Evolutionary conservation across 2,113 vertebrate genomes (phyloP), one percentile per base, ranked within the genome.

Genomic region (Spea bombifrons): DNA sequence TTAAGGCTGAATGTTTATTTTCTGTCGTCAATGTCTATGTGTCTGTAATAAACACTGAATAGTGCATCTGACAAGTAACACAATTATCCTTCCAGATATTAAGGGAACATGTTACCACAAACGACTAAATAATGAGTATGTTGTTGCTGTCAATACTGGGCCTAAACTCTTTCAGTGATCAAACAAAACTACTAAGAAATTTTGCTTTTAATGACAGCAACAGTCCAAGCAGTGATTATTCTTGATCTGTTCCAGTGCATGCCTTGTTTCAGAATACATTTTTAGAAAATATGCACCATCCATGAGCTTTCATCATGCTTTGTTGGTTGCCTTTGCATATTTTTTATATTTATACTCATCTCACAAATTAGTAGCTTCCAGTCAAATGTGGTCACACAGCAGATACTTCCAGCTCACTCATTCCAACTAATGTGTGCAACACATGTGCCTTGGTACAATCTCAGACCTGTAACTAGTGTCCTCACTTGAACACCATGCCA

Each of bases 321-420:
- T 71, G 55, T 8, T 65, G 77, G 69, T 73, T 73, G 70, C 17
- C 48, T 63, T n/a, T 49, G 57, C 66, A 77, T 77, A 73, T 73
- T 73, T 80, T 75, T 73, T 73, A 77, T 68, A 64, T 74, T 80
- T 80, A 77, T 61, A 55, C 77, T 74, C 71, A 68, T 80, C 73
- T 80, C 71, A 74, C 74, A 80, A 80, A 80, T 80, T 80, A 80
- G 78, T 80, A 80, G 78, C 78, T 80, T 80, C 57, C 71, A 80
- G 78, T 80, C 78, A 80, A 66, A 78, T 80, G 78, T 80, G 78
- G 78, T 80, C 15, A 46, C 52, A 61, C 66, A 57, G 71, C 71
- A 68, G 78, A 80, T 68, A 73, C 78, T 80, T 80, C 78, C 78
- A 80, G 78, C 78, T 80, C 53, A 6, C 71, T 80, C 64, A 80